Conservation (phyloP, 2,888 invertebrate genomes). For the Eupsilia transversa region DNA sequence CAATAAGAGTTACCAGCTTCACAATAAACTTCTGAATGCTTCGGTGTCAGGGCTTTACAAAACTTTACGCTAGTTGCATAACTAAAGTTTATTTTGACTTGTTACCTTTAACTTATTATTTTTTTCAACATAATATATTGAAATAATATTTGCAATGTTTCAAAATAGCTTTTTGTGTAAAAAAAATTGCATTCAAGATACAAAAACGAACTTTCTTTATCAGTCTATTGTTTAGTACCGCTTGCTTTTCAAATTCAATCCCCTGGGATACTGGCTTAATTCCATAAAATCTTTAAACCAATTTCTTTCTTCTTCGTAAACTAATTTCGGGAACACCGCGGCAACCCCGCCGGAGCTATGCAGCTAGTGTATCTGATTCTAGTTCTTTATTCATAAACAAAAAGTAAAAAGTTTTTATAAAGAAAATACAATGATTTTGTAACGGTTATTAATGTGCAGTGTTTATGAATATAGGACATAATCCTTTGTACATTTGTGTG, state of each 20-base stretch:
- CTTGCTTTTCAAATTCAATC: conserved; percentile 8
- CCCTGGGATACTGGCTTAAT: conserved; percentile 26
- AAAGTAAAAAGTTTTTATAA: background rate
- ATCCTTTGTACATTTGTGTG: conserved; percentile 41
- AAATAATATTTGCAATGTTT: background rate
- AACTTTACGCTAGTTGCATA: conserved; percentile 55
- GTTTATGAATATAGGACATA: conserved; percentile 32
- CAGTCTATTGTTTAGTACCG: background rate
- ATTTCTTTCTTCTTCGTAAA: conserved; percentile 1
- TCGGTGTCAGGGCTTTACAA: conserved; percentile 29
- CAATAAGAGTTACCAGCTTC: background rate
- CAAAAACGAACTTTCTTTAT: conserved; percentile 8
- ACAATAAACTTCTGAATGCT: conserved; percentile 43
- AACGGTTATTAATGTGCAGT: background rate
- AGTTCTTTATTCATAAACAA: conserved; percentile 37
- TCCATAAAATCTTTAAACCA: background rate
- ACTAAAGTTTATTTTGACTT: conserved; percentile 36
- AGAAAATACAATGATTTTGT: background rate
- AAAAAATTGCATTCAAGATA: background rate
- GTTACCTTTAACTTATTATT: background rate
- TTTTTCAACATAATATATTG: background rate
- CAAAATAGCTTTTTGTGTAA: background rate
- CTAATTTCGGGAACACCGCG: conserved; percentile 18
- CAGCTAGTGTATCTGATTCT: conserved; percentile 51
- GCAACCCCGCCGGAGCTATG: conserved; percentile 47